phyloP scores from a whole-genome alignment of 2,888 invertebrate species.

The Cyaniris semiargus region DNA sequence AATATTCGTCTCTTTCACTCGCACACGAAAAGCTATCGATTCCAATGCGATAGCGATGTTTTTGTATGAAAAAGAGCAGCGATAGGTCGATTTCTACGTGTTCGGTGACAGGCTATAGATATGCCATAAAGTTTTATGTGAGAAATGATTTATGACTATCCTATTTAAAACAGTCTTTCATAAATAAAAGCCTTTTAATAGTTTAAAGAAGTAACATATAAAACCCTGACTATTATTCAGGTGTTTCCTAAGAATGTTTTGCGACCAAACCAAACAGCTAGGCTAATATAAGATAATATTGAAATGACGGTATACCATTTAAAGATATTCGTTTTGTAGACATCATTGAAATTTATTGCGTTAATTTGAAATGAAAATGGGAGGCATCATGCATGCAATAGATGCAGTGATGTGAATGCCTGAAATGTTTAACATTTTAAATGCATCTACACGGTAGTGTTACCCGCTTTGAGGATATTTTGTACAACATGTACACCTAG shows the following conservation, averaged over 20 bases:
- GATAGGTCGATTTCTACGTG: neutral
- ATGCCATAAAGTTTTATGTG: no score
- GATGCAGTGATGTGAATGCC: conserved; percentile 50
- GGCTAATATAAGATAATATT: neutral
- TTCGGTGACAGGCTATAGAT: neutral
- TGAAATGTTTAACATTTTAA: conserved; percentile 51
- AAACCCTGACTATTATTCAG: neutral
- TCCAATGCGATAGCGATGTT: neutral
- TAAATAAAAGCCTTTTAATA: no score
- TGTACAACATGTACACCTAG: neutral
- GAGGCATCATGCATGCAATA: conserved; percentile 48
- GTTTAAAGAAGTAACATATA: neutral
- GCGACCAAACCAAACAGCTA: neutral
- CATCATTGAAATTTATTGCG: conserved; percentile 54
- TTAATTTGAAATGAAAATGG: conserved; percentile 57
- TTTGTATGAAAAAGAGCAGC: neutral
- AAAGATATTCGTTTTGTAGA: conserved; percentile 34
- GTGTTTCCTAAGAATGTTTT: no score
- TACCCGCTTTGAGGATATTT: conserved; percentile 11
- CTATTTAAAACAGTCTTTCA: no score
- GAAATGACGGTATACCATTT: neutral
- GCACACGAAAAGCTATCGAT: neutral
- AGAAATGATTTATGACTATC: no score
- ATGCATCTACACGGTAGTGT: conserved; percentile 37
- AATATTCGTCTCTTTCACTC: neutral